A percentile compares a stretch with the other conserved stretches of the same genome.
Evolutionary conservation across 2,113 vertebrate genomes (phyloP).

Genomic region (Oryzias javanicus): DNA sequence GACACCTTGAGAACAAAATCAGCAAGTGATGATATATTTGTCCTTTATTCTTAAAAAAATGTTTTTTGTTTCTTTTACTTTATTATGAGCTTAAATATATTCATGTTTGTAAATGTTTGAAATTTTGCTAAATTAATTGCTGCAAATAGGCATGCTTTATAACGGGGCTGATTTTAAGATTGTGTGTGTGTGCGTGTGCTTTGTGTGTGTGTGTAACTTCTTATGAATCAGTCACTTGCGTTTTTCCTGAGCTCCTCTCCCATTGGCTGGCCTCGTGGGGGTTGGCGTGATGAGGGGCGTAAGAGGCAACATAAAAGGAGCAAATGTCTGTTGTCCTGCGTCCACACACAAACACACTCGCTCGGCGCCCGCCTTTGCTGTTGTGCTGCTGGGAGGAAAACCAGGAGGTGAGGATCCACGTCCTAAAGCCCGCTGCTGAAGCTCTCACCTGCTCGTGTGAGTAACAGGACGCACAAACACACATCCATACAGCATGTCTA

Average conservation of each 20-base stretch:
- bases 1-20: no score
- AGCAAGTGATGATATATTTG: no score
- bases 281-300: slow-evolving; percentile 41
- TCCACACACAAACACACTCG: slow-evolving; percentile 24
- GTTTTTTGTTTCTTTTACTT: no score
- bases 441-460: slow-evolving; percentile 55
- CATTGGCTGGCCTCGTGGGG: slow-evolving; percentile 68
- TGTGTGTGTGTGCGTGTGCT: not conserved
- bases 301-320: slow-evolving; percentile 72
- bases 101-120: no score
- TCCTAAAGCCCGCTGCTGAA: slow-evolving; percentile 26
- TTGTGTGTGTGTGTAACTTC: slow-evolving; percentile 4
- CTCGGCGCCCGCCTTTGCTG: slow-evolving; percentile 11
- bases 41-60: no score
- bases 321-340: slow-evolving; percentile 55
- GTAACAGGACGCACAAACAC: slow-evolving; percentile 37
- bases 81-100: no score
- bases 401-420: slow-evolving; percentile 32
- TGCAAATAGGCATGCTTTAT: no score
- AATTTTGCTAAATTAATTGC: no score
- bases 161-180: no score
- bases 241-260: slow-evolving; percentile 36
- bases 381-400: slow-evolving; percentile 11
- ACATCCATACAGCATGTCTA: slow-evolving; percentile 42
- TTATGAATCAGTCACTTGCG: slow-evolving; percentile 54